Percentiles rank a stretch among this genome's conserved stretches.
phyloP scores from a whole-genome alignment of 2,113 vertebrate genomes.

The Myanophis thanlyinensis region DNA sequence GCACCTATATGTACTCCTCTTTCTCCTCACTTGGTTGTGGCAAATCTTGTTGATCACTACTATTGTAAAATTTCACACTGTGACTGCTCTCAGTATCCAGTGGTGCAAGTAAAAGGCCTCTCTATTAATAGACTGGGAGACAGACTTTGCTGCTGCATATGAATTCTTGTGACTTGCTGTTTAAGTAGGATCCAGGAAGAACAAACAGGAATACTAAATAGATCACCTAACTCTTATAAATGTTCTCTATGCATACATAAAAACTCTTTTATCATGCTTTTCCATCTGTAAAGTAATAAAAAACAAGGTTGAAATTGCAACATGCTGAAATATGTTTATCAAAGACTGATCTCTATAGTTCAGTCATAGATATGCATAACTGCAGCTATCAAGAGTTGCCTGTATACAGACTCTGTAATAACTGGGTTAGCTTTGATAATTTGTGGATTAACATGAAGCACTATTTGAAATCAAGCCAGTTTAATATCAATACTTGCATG shows the following conservation, averaged over 20 bases:
- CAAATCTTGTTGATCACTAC: neutral
- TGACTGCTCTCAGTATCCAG: neutral
- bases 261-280: neutral
- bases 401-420: neutral
- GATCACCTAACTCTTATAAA: neutral
- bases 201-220: neutral
- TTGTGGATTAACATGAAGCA: constrained; percentile 16
- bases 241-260: neutral
- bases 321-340: neutral
- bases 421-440: constrained; percentile 53
- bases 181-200: neutral
- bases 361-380: neutral
- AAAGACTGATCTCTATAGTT: neutral
- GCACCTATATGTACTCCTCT: neutral
- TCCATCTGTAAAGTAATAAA: neutral
- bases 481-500: neutral
- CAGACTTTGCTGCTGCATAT: neutral
- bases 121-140: neutral
- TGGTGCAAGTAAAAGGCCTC: neutral
- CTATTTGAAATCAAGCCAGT: constrained; percentile 1
- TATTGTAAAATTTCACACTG: neutral
- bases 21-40: neutral
- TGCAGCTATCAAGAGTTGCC: neutral
- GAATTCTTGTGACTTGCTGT: neutral
- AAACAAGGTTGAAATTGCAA: neutral